A percentile compares a stretch with the other conserved stretches of the same genome.
These are phyloP conservation scores for Papilio xuthus DNA, from an alignment of 1,140 invertebrate genomes.

Conservation along the genomic window DNA sequence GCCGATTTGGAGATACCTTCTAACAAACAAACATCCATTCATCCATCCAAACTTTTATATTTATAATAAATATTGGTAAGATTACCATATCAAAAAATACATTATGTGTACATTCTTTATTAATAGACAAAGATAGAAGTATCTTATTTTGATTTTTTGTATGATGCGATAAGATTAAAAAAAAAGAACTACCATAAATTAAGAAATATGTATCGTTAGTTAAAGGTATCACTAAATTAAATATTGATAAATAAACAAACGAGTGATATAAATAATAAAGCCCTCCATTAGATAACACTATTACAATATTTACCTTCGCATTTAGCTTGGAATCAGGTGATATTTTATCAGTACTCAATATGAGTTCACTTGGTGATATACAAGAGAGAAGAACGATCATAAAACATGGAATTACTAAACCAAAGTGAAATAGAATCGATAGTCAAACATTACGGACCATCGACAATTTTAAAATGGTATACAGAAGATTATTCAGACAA, in stretches of 20 bases:
- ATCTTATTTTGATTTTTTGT: background rate
- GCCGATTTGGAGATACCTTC: too few relatives aligned
- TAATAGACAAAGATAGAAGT: background rate
- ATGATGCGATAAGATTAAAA: background rate
- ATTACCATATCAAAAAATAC: too few relatives aligned
- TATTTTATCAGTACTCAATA: slow-evolving; percentile 13
- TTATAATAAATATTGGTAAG: too few relatives aligned
- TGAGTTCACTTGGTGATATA: slow-evolving; percentile 26
- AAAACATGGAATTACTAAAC: slow-evolving; percentile 60
- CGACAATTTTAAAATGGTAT: slow-evolving; percentile 50
- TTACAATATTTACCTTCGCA: slow-evolving; percentile 32
- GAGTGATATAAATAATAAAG: slow-evolving; percentile 5
- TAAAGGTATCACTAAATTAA: background rate
- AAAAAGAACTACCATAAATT: background rate
- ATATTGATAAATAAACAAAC: background rate
- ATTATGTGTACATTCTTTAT: background rate
- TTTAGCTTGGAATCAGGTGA: slow-evolving; percentile 12
- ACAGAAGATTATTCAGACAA: slow-evolving; percentile 54
- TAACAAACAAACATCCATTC: too few relatives aligned
- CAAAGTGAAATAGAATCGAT: slow-evolving; percentile 57
- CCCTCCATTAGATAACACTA: slow-evolving; percentile 13
- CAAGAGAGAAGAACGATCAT: slow-evolving; percentile 7
- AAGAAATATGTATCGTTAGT: background rate
- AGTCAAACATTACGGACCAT: slow-evolving; percentile 49
- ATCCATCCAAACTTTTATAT: too few relatives aligned